Evolutionary conservation across 2,797 vertebrate genomes (phyloP).

Genomic region (Rhinella marina): DNA sequence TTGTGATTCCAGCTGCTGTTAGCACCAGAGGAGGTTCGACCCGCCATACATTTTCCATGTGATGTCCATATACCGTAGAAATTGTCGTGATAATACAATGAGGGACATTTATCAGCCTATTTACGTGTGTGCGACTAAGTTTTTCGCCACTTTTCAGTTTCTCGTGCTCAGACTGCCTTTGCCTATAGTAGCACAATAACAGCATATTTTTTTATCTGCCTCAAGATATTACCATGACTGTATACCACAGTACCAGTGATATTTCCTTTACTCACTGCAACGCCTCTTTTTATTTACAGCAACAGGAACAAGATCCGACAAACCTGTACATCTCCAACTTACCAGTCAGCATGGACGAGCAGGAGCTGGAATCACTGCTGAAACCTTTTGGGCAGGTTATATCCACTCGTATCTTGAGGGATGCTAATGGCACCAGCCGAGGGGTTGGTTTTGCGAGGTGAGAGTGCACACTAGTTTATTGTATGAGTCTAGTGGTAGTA

Average conservation of each 20-base stretch:
- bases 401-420: slow-evolving; percentile 91
- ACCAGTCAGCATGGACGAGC: slow-evolving; percentile 90
- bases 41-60: too few species aligned
- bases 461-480: not conserved
- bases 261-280: not conserved
- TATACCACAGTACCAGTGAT: too few species aligned
- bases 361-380: slow-evolving; percentile 91
- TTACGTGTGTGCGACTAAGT: too few species aligned
- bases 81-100: too few species aligned
- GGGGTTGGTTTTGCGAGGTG: slow-evolving; percentile 95
- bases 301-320: slow-evolving; percentile 97
- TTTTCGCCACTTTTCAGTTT: too few species aligned
- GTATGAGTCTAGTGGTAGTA: not conserved
- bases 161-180: too few species aligned
- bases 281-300: slow-evolving; percentile 71
- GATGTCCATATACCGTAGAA: not conserved
- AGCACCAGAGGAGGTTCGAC: too few species aligned
- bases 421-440: slow-evolving; percentile 87
- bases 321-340: slow-evolving; percentile 96
- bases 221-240: too few species aligned
- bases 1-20: not conserved
- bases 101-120: too few species aligned
- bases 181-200: too few species aligned
- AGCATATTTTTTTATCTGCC: too few species aligned
- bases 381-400: slow-evolving; percentile 95